These are phyloP conservation scores for Athalia rosae DNA, from an alignment of 2,888 invertebrate genomes.

Conservation along the genomic window DNA sequence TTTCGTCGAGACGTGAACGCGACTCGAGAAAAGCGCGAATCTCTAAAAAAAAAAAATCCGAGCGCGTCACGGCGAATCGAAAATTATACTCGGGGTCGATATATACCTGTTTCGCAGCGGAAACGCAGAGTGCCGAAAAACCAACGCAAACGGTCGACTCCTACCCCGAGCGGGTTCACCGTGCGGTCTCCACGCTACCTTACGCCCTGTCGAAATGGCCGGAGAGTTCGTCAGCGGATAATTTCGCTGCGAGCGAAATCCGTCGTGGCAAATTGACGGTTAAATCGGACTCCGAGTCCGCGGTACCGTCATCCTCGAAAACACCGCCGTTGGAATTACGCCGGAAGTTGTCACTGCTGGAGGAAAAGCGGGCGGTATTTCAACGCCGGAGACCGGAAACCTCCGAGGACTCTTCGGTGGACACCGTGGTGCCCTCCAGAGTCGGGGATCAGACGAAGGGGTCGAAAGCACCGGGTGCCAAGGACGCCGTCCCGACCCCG, in stretches of 20 bases:
- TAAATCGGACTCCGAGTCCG: slow-evolving; percentile 62
- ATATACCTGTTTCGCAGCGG: background rate
- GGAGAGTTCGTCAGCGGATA: slow-evolving; percentile 51
- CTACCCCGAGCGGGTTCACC: slow-evolving; percentile 70
- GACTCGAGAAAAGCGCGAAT: too few species aligned
- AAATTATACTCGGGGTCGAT: too few species aligned
- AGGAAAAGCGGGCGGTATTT: slow-evolving; percentile 68
- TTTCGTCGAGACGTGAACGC: too few species aligned
- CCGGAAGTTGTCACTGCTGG: slow-evolving; percentile 63
- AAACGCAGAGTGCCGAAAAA: slow-evolving; percentile 33
- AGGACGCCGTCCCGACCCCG: slow-evolving; percentile 5
- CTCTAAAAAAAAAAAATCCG: too few species aligned
- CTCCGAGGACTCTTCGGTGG: slow-evolving; percentile 58
- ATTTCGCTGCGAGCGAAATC: background rate
- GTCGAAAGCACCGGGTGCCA: slow-evolving; percentile 11
- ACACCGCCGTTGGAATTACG: slow-evolving; percentile 62
- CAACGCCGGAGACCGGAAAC: slow-evolving; percentile 64
- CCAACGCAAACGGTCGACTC: slow-evolving; percentile 70
- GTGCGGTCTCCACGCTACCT: slow-evolving; percentile 76
- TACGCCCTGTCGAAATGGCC: slow-evolving; percentile 77
- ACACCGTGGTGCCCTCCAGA: slow-evolving; percentile 58
- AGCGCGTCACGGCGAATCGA: too few species aligned
- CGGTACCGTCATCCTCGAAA: slow-evolving; percentile 51
- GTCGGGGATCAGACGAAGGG: slow-evolving; percentile 4
- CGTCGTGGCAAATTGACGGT: slow-evolving; percentile 54